Percentiles rank a stretch among this genome's conserved stretches.
phyloP scores from a whole-genome alignment of 2,888 invertebrate genomes.

The Agrotis ipsilon region DNA sequence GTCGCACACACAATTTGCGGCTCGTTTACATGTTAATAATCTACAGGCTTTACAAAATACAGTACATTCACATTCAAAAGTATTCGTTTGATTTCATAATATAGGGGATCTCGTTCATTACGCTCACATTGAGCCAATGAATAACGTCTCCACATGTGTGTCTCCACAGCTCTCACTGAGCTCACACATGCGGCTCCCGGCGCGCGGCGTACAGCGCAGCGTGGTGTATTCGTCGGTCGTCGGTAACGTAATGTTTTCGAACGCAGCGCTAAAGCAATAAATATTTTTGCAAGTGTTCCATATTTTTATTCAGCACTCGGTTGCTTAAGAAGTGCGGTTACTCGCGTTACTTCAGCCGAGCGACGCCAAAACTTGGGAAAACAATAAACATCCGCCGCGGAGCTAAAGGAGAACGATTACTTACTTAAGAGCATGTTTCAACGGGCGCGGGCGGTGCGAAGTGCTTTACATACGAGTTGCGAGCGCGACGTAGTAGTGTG shows the following conservation, averaged over 20 bases:
- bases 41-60: constrained; percentile 6
- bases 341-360: constrained; percentile 7
- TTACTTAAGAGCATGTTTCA: no score
- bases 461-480: not conserved
- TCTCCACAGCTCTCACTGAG: not conserved
- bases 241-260: constrained; percentile 28
- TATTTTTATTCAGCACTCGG: constrained; percentile 36
- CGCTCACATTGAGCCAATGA: constrained; percentile 13
- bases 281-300: constrained; percentile 57
- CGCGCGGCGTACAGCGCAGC: not conserved
- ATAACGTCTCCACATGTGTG: constrained; percentile 33
- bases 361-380: constrained; percentile 21
- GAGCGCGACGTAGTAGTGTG: no score
- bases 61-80: constrained; percentile 12
- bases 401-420: constrained; percentile 17
- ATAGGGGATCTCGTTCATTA: constrained; percentile 12
- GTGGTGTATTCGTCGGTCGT: not conserved
- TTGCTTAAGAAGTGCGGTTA: constrained; percentile 25
- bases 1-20: not conserved
- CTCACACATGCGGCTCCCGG: not conserved
- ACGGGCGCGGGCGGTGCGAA: no score
- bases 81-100: constrained; percentile 30
- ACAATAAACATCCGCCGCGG: constrained; percentile 44
- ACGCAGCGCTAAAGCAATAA: constrained; percentile 18
- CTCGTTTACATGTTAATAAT: constrained; percentile 10